A percentile compares a stretch with the other conserved stretches of the same genome.
Evolutionary conservation across 1,140 invertebrate species (phyloP).

Genomic region (Semibalanus balanoides): DNA sequence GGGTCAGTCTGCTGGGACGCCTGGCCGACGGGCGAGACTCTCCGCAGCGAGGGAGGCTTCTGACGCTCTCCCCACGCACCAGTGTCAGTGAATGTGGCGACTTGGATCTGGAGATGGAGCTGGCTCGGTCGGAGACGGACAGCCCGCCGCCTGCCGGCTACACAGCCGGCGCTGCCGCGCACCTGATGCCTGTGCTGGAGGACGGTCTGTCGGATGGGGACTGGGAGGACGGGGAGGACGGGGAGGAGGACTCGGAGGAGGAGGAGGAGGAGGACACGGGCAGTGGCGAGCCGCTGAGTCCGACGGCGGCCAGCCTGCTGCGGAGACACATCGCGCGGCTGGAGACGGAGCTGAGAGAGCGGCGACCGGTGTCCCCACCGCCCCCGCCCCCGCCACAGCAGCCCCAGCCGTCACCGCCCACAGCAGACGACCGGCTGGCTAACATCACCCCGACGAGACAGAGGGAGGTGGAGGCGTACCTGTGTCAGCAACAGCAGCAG

Average conservation of each 20-base stretch:
- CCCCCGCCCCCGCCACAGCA: too few relatives aligned
- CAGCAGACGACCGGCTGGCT: background rate
- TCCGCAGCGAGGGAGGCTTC: background rate
- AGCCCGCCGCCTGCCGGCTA: background rate
- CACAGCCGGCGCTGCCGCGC: constrained; percentile 21
- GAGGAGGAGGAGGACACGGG: too few relatives aligned
- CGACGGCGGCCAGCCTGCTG: background rate
- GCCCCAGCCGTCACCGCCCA: too few relatives aligned
- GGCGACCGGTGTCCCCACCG: background rate
- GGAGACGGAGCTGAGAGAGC: too few relatives aligned
- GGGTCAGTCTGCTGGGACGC: background rate
- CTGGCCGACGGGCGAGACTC: background rate
- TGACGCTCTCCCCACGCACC: background rate
- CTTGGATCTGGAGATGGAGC: background rate
- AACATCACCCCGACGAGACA: background rate
- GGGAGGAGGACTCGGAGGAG: background rate
- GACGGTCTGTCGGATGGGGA: constrained; percentile 37
- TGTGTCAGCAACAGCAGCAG: background rate
- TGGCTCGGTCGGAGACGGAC: background rate
- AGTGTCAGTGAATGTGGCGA: background rate
- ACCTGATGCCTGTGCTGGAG: constrained; percentile 36
- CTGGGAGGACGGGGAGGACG: constrained; percentile 31
- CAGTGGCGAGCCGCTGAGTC: too few relatives aligned
- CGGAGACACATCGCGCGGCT: background rate
- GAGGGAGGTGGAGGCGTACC: background rate